Evolutionary conservation across 2,888 invertebrate genomes (phyloP).

Genomic region (Acronicta leporina): DNA sequence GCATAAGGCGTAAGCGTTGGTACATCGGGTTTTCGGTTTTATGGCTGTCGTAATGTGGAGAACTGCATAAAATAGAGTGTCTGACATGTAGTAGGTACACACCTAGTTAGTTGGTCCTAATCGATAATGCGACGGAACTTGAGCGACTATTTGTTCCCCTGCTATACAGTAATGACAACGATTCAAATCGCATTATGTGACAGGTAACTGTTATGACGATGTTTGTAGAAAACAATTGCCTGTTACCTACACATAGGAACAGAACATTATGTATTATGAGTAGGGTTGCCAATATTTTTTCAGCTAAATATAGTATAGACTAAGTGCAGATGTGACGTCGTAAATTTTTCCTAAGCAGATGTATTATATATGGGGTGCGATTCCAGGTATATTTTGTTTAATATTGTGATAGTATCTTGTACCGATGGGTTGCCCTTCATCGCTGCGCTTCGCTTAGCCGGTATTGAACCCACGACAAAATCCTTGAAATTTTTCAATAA

Average conservation of each 20-base stretch:
- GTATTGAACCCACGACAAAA: not conserved
- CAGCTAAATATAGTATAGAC: too few relatives aligned
- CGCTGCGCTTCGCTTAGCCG: not conserved
- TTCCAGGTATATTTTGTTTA: too few relatives aligned
- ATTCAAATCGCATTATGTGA: conserved; percentile 12
- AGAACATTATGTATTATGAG: too few relatives aligned
- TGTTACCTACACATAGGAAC: too few relatives aligned
- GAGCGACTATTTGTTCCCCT: conserved; percentile 3
- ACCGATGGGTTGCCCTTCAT: not conserved
- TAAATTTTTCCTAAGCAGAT: too few relatives aligned
- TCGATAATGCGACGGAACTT: conserved; percentile 31
- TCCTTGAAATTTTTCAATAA: not conserved
- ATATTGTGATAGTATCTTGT: not conserved
- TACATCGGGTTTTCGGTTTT: conserved; percentile 34
- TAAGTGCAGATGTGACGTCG: too few relatives aligned
- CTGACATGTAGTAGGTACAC: conserved; percentile 18
- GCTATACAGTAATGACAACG: conserved; percentile 8
- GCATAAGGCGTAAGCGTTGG: conserved; percentile 29
- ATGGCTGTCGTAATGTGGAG: conserved; percentile 31
- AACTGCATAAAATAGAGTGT: conserved; percentile 37
- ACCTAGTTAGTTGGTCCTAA: conserved; percentile 28
- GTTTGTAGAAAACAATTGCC: conserved; percentile 14
- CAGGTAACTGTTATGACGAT: not conserved
- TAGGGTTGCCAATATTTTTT: too few relatives aligned
- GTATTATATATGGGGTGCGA: too few relatives aligned